Conservation (phyloP, 2,113 vertebrate species). For the Tragelaphus scriptus region DNA sequence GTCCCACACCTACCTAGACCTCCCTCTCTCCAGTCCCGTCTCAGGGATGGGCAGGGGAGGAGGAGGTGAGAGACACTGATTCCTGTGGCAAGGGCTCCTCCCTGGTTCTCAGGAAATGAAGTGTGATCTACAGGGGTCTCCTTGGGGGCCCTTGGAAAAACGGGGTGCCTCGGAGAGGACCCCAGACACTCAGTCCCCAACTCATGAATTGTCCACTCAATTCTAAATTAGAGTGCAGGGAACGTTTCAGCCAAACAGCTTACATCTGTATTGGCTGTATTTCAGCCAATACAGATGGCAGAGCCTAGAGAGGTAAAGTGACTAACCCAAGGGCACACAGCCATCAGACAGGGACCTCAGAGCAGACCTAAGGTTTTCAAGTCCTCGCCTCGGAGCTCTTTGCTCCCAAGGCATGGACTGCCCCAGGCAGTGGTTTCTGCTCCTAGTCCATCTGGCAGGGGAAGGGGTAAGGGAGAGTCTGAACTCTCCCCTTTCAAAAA, state of each 20-base stretch:
- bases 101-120: not conserved
- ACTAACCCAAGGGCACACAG: not conserved
- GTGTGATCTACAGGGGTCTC: not conserved
- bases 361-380: not conserved
- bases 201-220: not conserved
- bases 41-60: not conserved
- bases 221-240: not conserved
- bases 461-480: not conserved
- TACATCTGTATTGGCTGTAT: no score
- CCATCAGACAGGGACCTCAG: not conserved
- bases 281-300: not conserved
- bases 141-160: not conserved
- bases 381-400: not conserved
- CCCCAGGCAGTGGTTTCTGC: not conserved
- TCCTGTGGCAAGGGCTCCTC: not conserved
- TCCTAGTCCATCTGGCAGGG: not conserved
- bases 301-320: not conserved
- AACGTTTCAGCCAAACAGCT: not conserved
- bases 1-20: rapidly evolving
- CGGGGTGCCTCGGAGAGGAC: not conserved
- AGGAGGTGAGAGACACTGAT: not conserved
- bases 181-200: not conserved
- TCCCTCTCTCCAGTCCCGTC: not conserved
- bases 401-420: not conserved
- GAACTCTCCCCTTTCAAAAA: not conserved